Evolutionary conservation across 2,888 invertebrate species (phyloP), one percentile per base, ranked within the genome.

Genomic region (Melanchra persicariae): DNA sequence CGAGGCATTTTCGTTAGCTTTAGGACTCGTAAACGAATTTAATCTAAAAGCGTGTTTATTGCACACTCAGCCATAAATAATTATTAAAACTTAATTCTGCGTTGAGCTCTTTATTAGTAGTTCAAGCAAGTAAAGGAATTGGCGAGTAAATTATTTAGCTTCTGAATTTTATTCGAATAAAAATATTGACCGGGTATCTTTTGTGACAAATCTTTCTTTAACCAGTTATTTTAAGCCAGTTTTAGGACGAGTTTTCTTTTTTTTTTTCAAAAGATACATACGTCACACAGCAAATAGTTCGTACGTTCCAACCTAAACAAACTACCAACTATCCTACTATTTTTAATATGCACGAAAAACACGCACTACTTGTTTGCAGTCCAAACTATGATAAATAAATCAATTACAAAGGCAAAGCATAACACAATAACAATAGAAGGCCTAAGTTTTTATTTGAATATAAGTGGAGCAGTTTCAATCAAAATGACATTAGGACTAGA

Each of bases 401-500:
- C 49, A 61, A 47, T 12, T 24, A 22, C 10, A 60, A 45, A 54
- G 1, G 15, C 8, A 10, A 9, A 30, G 15, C 40, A 43, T n/a
- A 34, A n/a, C 19, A 70, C 22, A 47, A 54, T 24, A 24, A 19
- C 26, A 54, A 45, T 45, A 7, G 22, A 26, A 59, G 22, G 58
- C 1, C 6, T 15, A 26, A 30, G 24, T 54, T 54, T 63, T 68
- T 58, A 69, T 45, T 63, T 19, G 5, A 49, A 24, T 55, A 59
- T 49, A 49, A 24, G 34, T 51, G 6, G 1, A 37, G 58, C 49
- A 68, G 45, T 60, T 79, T 82, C 79, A 66, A 70, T 81, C 70
- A 78, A 74, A 74, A 40, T 74, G 58, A 70, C 76, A 78, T 78
- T 74, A 82, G 57, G 63, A 49, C 47, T 66, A 71, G 45, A 65